phyloP scores from a whole-genome alignment of 2,888 invertebrate species.

The Protophormia terraenovae region DNA sequence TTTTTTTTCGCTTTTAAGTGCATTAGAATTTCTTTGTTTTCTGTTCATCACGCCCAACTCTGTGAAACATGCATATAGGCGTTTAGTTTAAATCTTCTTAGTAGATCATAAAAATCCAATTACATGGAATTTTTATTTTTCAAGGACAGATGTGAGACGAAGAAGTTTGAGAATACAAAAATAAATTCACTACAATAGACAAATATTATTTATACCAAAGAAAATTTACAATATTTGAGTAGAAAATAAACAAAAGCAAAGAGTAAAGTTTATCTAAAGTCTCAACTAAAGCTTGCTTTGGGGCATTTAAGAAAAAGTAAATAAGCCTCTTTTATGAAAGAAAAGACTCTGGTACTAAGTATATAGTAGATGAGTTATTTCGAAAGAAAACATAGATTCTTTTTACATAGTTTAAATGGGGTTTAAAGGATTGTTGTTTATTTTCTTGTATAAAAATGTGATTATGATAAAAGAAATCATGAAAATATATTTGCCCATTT shows the following conservation, averaged over 20 bases:
- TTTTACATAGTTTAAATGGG: too few species aligned
- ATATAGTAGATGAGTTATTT: too few species aligned
- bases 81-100: background rate
- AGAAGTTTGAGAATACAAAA: too few species aligned
- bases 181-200: background rate
- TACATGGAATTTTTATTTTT: background rate
- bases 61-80: background rate
- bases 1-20: conserved; percentile 7
- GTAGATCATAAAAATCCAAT: conserved; percentile 27
- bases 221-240: background rate
- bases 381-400: too few species aligned
- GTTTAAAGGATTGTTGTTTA: too few species aligned
- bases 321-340: background rate
- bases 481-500: too few species aligned
- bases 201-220: background rate
- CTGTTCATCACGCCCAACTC: conserved; percentile 14
- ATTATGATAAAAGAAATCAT: too few species aligned
- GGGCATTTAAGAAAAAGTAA: background rate
- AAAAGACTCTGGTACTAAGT: too few species aligned
- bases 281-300: background rate
- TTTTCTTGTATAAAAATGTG: too few species aligned
- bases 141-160: background rate
- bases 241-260: background rate
- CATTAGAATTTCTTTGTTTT: background rate
- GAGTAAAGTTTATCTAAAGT: background rate